Evolutionary conservation across 2,888 invertebrate species (phyloP).

Genomic region (Deilephila porcellus): DNA sequence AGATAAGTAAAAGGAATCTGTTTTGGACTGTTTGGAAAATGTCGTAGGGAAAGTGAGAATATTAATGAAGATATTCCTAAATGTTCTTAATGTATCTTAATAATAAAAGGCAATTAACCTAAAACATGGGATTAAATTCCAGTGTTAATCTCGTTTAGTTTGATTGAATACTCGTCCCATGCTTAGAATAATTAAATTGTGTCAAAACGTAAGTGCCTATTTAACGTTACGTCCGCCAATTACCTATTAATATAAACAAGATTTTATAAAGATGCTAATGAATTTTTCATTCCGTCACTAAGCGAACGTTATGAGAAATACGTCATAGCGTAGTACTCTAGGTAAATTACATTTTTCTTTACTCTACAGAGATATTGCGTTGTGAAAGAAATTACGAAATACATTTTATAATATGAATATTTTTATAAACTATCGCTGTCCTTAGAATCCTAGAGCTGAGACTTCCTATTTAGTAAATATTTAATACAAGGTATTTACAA

Average conservation of each 20-base stretch:
- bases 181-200: neutral
- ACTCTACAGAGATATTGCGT: slow-evolving; percentile 1
- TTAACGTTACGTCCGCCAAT: neutral
- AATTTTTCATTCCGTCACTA: neutral
- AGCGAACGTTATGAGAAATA: slow-evolving; percentile 1
- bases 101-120: too few relatives aligned
- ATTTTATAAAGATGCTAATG: neutral
- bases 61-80: too few relatives aligned
- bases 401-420: slow-evolving; percentile 3
- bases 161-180: neutral
- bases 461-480: neutral
- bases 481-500: neutral
- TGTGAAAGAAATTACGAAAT: slow-evolving; percentile 4
- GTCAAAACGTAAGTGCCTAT: neutral
- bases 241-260: neutral
- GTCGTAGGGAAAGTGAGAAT: too few relatives aligned
- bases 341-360: neutral
- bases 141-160: slow-evolving; percentile 4
- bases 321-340: neutral
- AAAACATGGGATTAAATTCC: neutral
- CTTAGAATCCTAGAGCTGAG: neutral
- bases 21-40: too few relatives aligned
- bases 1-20: too few relatives aligned
- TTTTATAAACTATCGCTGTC: neutral
- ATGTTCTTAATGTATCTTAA: too few relatives aligned